Conservation (phyloP, 2,797 vertebrate species). For the Pogoniulus pusillus region DNA sequence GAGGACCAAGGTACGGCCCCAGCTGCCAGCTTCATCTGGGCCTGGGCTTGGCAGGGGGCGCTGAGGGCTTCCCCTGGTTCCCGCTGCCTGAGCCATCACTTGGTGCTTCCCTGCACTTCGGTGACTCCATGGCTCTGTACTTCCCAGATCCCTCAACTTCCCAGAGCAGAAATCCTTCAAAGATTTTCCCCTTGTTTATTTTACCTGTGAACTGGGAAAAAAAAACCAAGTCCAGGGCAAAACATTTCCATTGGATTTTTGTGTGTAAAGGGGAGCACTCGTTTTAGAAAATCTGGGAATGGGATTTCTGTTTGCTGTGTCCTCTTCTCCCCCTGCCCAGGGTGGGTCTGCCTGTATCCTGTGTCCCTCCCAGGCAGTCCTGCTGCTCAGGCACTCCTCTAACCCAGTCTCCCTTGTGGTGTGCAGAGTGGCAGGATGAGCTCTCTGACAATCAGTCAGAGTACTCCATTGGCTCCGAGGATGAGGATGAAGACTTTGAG, state of each 20-base stretch:
- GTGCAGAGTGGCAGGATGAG: constrained; percentile 96
- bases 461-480: constrained; percentile 97
- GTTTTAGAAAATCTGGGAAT: background rate
- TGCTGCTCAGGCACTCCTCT: background rate
- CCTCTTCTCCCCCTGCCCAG: background rate
- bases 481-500: constrained; percentile 99
- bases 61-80: accelerated
- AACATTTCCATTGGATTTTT: background rate
- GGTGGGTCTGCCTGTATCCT: background rate
- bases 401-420: background rate
- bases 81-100: accelerated
- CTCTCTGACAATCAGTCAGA: constrained; percentile 99
- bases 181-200: background rate
- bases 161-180: background rate
- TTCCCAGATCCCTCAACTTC: background rate
- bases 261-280: background rate
- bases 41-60: no score
- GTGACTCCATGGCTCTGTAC: background rate
- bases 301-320: background rate
- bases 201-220: background rate
- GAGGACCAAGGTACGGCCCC: constrained; percentile 92
- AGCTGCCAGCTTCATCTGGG: accelerated
- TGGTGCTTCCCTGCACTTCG: background rate
- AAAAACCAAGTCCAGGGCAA: background rate
- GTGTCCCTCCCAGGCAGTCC: background rate